These are phyloP conservation scores for Tylochromis polylepis DNA, from an alignment of 2,113 vertebrate species.

Conservation along the genomic window DNA sequence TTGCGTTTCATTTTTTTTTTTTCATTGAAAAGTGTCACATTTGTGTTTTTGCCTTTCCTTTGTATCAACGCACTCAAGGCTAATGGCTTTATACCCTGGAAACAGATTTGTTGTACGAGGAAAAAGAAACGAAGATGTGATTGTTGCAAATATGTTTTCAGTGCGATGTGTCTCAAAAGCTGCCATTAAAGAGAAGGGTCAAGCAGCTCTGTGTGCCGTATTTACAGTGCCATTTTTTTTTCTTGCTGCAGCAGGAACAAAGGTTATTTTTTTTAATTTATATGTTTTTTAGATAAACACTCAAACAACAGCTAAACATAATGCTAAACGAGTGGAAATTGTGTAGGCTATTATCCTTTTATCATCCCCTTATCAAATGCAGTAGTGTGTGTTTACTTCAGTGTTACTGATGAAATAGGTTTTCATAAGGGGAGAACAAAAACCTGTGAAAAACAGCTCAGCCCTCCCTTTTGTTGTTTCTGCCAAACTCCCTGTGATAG, in stretches of 20 bases:
- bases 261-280: background rate
- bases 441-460: conserved; percentile 3
- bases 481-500: background rate
- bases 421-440: background rate
- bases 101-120: background rate
- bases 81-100: background rate
- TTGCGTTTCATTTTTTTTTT: background rate
- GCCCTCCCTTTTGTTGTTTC: conserved; percentile 5
- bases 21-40: rapidly evolving
- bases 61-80: background rate
- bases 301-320: background rate
- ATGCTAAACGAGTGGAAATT: conserved; percentile 1
- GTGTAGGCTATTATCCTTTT: conserved; percentile 22
- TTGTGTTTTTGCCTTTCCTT: background rate
- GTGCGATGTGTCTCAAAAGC: background rate
- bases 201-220: background rate
- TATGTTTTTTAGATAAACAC: background rate
- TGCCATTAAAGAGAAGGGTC: background rate
- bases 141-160: background rate
- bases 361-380: conserved; percentile 14
- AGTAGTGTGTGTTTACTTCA: background rate
- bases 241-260: background rate
- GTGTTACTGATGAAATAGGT: background rate
- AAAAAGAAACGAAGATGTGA: background rate
- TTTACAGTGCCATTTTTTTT: background rate